Percentiles rank a stretch among this genome's conserved stretches.
Evolutionary conservation across 2,113 vertebrate genomes (phyloP).

Genomic region (Laticauda laticaudata): DNA sequence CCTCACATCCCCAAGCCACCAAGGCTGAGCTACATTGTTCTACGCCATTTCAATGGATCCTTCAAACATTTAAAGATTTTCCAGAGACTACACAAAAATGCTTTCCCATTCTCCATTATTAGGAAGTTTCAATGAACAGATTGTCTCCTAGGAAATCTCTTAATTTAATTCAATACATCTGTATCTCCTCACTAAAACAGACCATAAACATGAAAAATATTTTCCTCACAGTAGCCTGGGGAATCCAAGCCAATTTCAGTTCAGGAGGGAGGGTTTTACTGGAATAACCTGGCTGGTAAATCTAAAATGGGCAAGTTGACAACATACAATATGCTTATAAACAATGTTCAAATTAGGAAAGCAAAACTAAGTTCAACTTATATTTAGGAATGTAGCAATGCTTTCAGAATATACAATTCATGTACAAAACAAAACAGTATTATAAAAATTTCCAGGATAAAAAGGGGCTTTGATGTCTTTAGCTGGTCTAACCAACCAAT

Average conservation of each 20-base stretch:
- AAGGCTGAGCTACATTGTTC: not conserved
- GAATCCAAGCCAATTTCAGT: not conserved
- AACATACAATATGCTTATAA: not conserved
- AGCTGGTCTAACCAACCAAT: not conserved
- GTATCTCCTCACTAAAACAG: not conserved
- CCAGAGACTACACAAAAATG: not conserved
- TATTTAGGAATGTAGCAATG: not conserved
- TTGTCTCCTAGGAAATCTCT: not conserved
- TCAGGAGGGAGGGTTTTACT: not conserved
- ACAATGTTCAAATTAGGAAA: not conserved
- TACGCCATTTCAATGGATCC: not conserved
- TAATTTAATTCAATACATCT: not conserved
- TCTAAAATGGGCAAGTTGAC: not conserved
- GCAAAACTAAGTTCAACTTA: not conserved
- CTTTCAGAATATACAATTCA: not conserved
- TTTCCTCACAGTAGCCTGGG: not conserved
- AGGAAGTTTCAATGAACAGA: not conserved
- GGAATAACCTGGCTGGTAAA: not conserved
- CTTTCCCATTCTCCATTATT: not conserved
- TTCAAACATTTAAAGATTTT: not conserved
- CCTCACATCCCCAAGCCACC: not conserved
- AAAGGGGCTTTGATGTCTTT: not conserved
- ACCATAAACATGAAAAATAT: not conserved
- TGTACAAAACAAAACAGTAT: not conserved
- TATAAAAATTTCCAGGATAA: slow-evolving; percentile 18